phyloP scores from a whole-genome alignment of 2,888 invertebrate genomes.

The Lepidocyrtinus sp. region DNA sequence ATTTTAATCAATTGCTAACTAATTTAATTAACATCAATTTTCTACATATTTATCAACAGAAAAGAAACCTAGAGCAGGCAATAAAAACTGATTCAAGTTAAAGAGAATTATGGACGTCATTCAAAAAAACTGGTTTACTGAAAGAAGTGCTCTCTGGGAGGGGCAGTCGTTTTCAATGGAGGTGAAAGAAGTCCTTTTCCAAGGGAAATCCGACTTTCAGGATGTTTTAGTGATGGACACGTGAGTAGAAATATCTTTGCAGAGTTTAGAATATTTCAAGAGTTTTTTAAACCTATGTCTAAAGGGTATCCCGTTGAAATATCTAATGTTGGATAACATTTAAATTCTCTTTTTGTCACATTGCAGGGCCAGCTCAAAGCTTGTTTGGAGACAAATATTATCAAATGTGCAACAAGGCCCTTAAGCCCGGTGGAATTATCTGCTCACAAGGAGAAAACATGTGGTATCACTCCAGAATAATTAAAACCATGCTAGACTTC shows the following conservation, averaged over 20 bases:
- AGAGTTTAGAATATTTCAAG: not conserved
- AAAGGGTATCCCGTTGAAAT: not conserved
- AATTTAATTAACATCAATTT: too few relatives aligned
- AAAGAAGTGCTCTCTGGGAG: slow-evolving; percentile 86
- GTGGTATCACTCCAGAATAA: slow-evolving; percentile 82
- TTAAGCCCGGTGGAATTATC: slow-evolving; percentile 90
- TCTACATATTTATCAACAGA: too few relatives aligned
- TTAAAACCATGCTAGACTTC: slow-evolving; percentile 82
- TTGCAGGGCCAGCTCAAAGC: slow-evolving; percentile 79
- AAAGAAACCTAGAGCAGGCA: too few relatives aligned
- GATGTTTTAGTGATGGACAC: slow-evolving; percentile 88
- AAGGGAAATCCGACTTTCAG: slow-evolving; percentile 87
- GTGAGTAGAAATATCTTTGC: slow-evolving; percentile 78
- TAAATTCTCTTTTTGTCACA: not conserved
- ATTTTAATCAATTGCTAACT: too few relatives aligned
- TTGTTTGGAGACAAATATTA: slow-evolving; percentile 89
- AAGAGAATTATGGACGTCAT: slow-evolving; percentile 84
- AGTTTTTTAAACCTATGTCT: not conserved
- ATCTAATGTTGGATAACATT: not conserved
- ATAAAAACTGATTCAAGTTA: too few relatives aligned
- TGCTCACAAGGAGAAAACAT: slow-evolving; percentile 92
- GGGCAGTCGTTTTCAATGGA: slow-evolving; percentile 91
- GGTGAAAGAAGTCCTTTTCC: slow-evolving; percentile 84
- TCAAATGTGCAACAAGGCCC: slow-evolving; percentile 85
- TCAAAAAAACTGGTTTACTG: slow-evolving; percentile 75